These are phyloP conservation scores for Dendrophyllia cribrosa DNA, from an alignment of 64 coral and sea anemone species.

Conservation along the genomic window DNA sequence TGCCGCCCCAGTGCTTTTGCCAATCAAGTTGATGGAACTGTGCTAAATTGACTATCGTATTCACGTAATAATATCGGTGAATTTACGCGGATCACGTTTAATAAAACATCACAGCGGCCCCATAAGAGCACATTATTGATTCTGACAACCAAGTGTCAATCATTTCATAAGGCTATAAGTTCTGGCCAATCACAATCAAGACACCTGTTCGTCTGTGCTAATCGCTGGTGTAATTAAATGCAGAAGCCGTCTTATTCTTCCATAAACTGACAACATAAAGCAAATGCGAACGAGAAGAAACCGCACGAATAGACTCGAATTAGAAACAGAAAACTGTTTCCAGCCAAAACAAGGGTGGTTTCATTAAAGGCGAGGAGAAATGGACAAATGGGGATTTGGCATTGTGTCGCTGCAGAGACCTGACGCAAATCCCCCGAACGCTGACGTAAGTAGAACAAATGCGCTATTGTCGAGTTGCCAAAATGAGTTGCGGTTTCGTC, in stretches of 20 bases:
- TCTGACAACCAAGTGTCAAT: background rate
- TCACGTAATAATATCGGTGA: background rate
- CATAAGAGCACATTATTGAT: background rate
- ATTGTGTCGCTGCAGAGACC: background rate
- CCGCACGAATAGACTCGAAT: background rate
- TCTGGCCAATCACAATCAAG: constrained; percentile 1
- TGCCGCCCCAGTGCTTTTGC: background rate
- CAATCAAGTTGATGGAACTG: background rate
- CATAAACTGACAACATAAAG: background rate
- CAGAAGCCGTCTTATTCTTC: constrained; percentile 1
- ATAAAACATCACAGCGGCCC: background rate
- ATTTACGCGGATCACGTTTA: background rate
- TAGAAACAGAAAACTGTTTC: background rate
- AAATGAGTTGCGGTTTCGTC: constrained; percentile 11
- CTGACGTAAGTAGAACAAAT: constrained; percentile 40
- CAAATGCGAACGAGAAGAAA: background rate
- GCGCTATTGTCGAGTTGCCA: background rate
- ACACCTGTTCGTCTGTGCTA: constrained; percentile 5
- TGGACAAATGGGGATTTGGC: background rate
- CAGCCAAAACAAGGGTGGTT: background rate
- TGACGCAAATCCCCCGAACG: background rate
- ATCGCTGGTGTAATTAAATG: background rate
- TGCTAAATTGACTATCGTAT: background rate
- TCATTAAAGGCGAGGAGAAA: background rate
- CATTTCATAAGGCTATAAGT: background rate